A percentile compares a stretch with the other conserved stretches of the same genome.
Evolutionary conservation across 2,113 vertebrate genomes (phyloP).

Genomic region (Nymphicus hollandicus): DNA sequence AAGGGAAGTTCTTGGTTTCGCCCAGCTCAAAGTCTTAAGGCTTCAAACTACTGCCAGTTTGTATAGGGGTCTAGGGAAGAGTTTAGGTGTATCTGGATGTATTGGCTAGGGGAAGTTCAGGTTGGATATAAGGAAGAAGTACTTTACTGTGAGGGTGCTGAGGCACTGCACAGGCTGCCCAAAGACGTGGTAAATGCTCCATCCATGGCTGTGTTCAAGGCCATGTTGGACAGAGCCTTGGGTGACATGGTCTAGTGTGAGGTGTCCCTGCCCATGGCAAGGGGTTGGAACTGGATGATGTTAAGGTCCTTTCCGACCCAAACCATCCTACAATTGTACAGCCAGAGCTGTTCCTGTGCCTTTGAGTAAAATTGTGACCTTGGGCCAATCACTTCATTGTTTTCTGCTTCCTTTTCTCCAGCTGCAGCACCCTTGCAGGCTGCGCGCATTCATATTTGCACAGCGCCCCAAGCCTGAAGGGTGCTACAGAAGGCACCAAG

Average conservation of each 20-base stretch:
- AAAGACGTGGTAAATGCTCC: not conserved
- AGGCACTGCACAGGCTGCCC: not conserved
- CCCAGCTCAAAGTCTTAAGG: fast-evolving
- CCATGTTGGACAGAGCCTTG: not conserved
- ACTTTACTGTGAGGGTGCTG: not conserved
- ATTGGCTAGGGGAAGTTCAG: not conserved
- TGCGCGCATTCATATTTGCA: not conserved
- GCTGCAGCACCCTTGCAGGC: slow-evolving; percentile 42
- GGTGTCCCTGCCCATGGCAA: not conserved
- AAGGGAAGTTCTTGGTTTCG: not conserved
- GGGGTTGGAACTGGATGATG: not conserved
- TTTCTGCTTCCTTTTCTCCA: not conserved
- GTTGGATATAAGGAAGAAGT: not conserved
- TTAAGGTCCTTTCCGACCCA: not conserved
- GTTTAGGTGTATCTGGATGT: not conserved
- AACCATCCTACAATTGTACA: not conserved
- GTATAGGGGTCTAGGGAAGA: not conserved
- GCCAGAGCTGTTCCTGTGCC: not conserved
- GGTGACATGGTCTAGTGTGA: not conserved
- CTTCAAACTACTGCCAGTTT: not conserved
- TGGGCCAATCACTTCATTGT: not conserved
- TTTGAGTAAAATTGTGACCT: slow-evolving; percentile 25
- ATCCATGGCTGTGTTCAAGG: not conserved
- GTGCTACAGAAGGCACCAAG: slow-evolving; percentile 32
- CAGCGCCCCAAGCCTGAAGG: not conserved